These are phyloP conservation scores for Parus major DNA, from an alignment of 2,113 vertebrate species.

Conservation along the genomic window DNA sequence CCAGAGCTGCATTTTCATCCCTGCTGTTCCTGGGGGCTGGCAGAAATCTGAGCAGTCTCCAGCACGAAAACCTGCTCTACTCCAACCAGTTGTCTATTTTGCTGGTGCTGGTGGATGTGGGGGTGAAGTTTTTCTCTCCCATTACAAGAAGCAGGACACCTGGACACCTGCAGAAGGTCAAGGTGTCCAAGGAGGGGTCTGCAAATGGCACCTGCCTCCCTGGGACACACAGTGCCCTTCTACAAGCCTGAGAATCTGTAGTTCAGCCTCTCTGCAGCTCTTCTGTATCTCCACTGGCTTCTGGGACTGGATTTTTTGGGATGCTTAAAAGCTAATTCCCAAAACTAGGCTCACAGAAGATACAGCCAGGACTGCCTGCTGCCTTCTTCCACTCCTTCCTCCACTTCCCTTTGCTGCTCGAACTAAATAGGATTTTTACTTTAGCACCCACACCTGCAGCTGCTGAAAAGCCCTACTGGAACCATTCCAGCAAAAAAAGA, in stretches of 20 bases:
- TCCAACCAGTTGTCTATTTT: not conserved
- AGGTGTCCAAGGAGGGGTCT: not conserved
- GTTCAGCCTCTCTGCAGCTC: not conserved
- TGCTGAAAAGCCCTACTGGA: slow-evolving; percentile 49
- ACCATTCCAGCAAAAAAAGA: slow-evolving; percentile 34
- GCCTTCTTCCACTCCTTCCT: not conserved
- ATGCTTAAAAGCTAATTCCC: not conserved
- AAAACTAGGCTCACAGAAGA: not conserved
- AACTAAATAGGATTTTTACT: slow-evolving; percentile 48
- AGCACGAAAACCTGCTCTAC: not conserved
- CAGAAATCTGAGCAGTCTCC: slow-evolving; percentile 6
- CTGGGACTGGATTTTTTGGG: not conserved
- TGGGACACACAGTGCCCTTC: not conserved
- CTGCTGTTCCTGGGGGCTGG: slow-evolving; percentile 21
- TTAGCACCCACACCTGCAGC: slow-evolving; percentile 60
- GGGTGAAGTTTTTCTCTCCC: not conserved
- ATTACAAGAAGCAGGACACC: not conserved
- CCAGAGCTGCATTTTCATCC: slow-evolving; percentile 34
- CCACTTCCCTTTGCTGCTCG: not conserved
- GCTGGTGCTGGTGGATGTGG: not conserved
- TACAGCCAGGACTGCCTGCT: not conserved
- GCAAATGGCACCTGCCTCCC: not conserved
- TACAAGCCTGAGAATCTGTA: not conserved
- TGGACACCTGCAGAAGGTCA: not conserved
- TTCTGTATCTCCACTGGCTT: not conserved